Percentiles rank a stretch among this genome's conserved stretches.
These are phyloP conservation scores for Sphenodon punctatus DNA, from an alignment of 2,797 vertebrate species.

Conservation along the genomic window DNA sequence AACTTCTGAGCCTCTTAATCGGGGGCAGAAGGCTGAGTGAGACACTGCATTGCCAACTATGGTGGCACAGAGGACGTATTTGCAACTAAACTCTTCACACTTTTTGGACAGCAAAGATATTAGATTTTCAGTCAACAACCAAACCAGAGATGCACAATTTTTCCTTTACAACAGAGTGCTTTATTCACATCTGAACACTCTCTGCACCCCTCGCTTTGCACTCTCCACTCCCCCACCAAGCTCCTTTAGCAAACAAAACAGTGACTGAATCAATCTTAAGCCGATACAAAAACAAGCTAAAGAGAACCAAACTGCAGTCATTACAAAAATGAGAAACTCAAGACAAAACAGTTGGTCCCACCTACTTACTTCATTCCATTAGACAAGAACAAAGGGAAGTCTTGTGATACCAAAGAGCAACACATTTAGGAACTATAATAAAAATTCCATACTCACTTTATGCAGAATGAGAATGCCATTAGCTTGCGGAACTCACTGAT, in stretches of 20 bases:
- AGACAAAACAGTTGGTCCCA: not conserved
- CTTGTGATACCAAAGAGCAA: not conserved
- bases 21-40: not conserved
- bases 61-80: not conserved
- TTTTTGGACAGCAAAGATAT: slow-evolving; percentile 43
- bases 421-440: not conserved
- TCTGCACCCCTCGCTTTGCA: not conserved
- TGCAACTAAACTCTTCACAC: slow-evolving; percentile 43
- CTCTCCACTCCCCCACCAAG: not conserved
- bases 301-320: not conserved
- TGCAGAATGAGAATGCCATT: not conserved
- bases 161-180: slow-evolving; percentile 6
- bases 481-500: not conserved
- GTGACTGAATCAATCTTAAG: not conserved
- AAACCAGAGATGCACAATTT: slow-evolving; percentile 40
- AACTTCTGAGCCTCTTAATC: slow-evolving; percentile 11
- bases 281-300: not conserved
- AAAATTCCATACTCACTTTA: not conserved
- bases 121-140: slow-evolving; percentile 42
- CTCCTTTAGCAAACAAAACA: slow-evolving; percentile 1
- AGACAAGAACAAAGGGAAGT: not conserved
- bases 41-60: not conserved
- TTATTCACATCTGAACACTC: not conserved
- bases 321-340: not conserved
- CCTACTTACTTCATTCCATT: not conserved